Evolutionary conservation across 2,113 vertebrate genomes (phyloP).

Genomic region (Thalassoma bifasciatum): DNA sequence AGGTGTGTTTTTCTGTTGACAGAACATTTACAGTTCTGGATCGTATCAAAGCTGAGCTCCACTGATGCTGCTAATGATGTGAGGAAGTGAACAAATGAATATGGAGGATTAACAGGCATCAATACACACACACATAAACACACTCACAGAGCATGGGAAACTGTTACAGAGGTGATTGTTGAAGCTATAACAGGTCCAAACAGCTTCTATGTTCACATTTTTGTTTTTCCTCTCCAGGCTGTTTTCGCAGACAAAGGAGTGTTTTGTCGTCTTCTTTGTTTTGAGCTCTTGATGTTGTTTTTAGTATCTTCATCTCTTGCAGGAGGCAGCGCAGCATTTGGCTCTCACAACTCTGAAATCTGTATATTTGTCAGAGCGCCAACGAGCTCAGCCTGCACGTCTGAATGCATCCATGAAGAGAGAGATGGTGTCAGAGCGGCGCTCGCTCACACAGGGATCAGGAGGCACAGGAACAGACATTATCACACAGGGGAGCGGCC

Average conservation of each 20-base stretch:
- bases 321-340: conserved; percentile 38
- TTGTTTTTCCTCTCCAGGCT: too few relatives aligned
- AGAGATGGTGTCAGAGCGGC: not conserved
- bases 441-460: not conserved
- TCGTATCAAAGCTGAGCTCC: conserved; percentile 43
- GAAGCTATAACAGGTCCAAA: too few relatives aligned
- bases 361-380: conserved; percentile 52
- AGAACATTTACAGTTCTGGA: not conserved
- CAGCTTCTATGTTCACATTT: too few relatives aligned
- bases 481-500: not conserved
- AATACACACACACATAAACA: conserved; percentile 14
- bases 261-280: not conserved
- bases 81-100: conserved; percentile 1
- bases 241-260: too few relatives aligned
- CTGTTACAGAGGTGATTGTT: not conserved
- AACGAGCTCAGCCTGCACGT: conserved; percentile 9
- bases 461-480: not conserved
- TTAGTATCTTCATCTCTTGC: conserved; percentile 29
- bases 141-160: not conserved
- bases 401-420: conserved; percentile 8
- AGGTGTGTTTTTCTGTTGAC: conserved; percentile 31
- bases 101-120: not conserved
- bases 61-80: conserved; percentile 4
- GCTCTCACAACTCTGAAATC: conserved; percentile 47
- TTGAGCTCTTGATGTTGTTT: conserved; percentile 44